Base-by-base conservation (phyloP, 2,888 invertebrate genomes). In the Monoplex corrugatus region DNA sequence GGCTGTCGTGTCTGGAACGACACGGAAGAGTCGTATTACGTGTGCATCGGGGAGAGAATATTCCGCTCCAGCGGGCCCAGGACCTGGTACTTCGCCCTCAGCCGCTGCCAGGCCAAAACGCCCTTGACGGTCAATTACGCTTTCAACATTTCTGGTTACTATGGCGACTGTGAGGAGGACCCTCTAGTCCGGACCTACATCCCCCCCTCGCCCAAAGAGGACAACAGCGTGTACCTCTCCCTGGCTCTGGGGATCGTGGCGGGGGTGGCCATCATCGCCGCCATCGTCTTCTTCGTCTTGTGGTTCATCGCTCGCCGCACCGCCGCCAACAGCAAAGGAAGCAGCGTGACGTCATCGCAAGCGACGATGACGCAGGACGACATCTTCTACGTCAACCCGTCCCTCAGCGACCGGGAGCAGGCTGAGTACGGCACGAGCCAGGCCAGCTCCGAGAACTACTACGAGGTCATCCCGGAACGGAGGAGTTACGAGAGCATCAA, bases 341-440 rank as follows among this genome's bases (percentile, higher is more conserved):
- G 94, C 35, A 94, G 94, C 1, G 95, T 94, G 90, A 94, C 94
- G 88, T 94, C 94, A 88, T 94, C 93, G 44, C 95, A 94, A 57
- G 95, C 94, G 0, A 95, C 95, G 57, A 94, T 94, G 95, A 95
- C 94, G 63, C 95, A 94, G 89, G 95, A 92, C 87, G 92, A 94
- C 89, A 94, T 95, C 45, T 95, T 95, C 90, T 95, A 94, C 90
- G 94, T 94, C n/a, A 95, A 95, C 88, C 94, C 94, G 3, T 94
- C 94, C 10, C 90, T 94, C 57, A 94, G 94, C 16, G 95, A 95
- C 86, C 91, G 93, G 35, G 94, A 93, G 68, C 93, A 94, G 86
- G 85, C 80, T 23, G 91, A 91, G 38, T 94, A 94, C 32, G 94
- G 94, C 89, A 94, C 93, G n/a, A 94, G 93, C n/a, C 94, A 94